These are phyloP conservation scores for Narcine bancroftii DNA, from an alignment of 2,113 vertebrate species.

Conservation along the genomic window DNA sequence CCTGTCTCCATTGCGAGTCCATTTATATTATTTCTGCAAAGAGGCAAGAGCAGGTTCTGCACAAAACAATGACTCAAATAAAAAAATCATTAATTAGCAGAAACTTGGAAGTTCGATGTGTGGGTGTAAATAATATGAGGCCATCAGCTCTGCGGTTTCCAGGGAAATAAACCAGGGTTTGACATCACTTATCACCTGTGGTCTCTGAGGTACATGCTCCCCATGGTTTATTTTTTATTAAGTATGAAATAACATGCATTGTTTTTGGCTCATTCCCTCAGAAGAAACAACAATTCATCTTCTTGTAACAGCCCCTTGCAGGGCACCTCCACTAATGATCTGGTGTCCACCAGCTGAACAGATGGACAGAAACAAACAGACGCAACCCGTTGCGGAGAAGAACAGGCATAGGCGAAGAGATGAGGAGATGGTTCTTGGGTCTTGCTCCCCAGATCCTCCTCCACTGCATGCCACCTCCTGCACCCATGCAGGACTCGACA, in stretches of 20 bases:
- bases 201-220: not conserved
- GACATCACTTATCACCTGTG: conserved; percentile 23
- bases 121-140: not conserved
- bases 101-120: not conserved
- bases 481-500: too few relatives aligned
- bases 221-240: not conserved
- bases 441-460: too few relatives aligned
- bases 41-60: not conserved
- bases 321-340: not conserved
- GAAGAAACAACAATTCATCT: not conserved
- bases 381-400: too few relatives aligned
- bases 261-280: not conserved
- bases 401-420: too few relatives aligned
- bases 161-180: not conserved
- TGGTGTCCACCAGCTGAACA: not conserved
- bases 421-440: too few relatives aligned
- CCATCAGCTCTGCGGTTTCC: not conserved
- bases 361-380: not conserved
- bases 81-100: conserved; percentile 28
- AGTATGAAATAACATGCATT: not conserved
- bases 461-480: too few relatives aligned
- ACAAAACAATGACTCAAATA: conserved; percentile 15
- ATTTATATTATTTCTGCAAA: not conserved
- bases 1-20: too few relatives aligned
- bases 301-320: not conserved